Base-by-base conservation (phyloP, 2,888 invertebrate species). In the Leptinotarsa rubiginosa region DNA sequence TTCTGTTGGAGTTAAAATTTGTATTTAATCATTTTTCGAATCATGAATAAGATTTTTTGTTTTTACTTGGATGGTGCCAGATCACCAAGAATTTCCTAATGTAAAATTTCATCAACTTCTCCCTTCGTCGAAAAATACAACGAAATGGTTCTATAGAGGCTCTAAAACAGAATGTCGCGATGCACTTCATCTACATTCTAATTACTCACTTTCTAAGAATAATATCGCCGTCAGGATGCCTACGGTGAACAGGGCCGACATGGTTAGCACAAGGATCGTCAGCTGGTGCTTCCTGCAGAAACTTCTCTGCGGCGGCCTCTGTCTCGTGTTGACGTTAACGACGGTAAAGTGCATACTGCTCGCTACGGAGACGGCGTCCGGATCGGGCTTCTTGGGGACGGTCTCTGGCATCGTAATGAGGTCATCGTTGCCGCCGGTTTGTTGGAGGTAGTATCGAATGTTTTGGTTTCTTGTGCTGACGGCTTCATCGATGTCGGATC, bases 341-440 rank as follows among this genome's bases (percentile, higher is more conserved):
- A 96, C 94, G 15, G 96, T 96, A 86, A 96, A 96, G 87, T 96
- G 95, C 84, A 94, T 95, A 76, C 95, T 95, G 88, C 95, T 95
- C 70, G 95, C 95, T 75, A 95, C 90, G 54, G 95, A 95, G 74
- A 91, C 90, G 69, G 91, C 91, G 86, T 95, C 95, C 70, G 88
- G 88, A 82, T 90, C 90, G 86, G 78, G 80, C 72, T 84, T 80
- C 76, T 83, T 91, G 50, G 22, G 56, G 20, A 22, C 59, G 13
- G 72, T 74, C 65, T 74, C 75, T 18, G 76, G 76, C 52, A 78
- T 65, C 64, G 74, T 66, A 4, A 75, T 75, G 31, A 76, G 69
- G 62, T 73, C 80, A 75, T 79, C 80, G 73, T 78, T 76, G 68
- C 66, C 70, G 59, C 77, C 76, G n/a, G 80, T 79, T 70, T 83